Conservation (phyloP, 2,888 invertebrate genomes). For the Theodoxus fluviatilis region DNA sequence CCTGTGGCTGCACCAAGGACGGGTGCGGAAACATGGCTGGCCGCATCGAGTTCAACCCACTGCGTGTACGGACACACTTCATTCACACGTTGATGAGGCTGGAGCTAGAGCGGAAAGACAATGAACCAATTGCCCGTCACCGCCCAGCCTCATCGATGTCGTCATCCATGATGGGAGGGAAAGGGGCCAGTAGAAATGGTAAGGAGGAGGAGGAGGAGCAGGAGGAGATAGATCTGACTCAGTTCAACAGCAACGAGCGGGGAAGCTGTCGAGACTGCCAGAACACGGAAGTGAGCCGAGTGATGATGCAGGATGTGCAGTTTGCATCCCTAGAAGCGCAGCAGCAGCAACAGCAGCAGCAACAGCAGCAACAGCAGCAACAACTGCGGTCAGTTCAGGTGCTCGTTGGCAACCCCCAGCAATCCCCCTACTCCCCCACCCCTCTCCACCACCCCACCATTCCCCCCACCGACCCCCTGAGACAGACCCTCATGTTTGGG, state of each 20-base stretch:
- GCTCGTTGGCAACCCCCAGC: conserved; percentile 13
- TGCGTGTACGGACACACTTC: conserved; percentile 93
- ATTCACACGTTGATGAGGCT: conserved; percentile 92
- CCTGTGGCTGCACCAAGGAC: conserved; percentile 94
- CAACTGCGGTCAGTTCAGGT: conserved; percentile 13
- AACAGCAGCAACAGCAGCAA: conserved; percentile 22
- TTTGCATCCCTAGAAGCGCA: conserved; percentile 40
- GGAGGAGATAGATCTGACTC: conserved; percentile 74
- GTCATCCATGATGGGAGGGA: conserved; percentile 29
- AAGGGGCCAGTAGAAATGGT: not conserved
- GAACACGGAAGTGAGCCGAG: conserved; percentile 60
- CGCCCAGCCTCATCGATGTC: not conserved
- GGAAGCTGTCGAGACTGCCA: conserved; percentile 65
- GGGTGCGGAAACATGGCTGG: conserved; percentile 92
- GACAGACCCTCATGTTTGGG: conserved; percentile 50
- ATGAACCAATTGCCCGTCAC: conserved; percentile 28
- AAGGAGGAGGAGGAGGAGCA: conserved; percentile 48
- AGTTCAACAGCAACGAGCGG: conserved; percentile 62
- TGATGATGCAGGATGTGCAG: conserved; percentile 61
- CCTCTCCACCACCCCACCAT: conserved; percentile 17
- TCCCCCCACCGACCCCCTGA: conserved; percentile 30
- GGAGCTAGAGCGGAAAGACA: conserved; percentile 57
- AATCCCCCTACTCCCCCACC: conserved; percentile 25
- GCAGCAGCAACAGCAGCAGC: conserved; percentile 33
- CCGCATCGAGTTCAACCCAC: conserved; percentile 94